Evolutionary conservation across 2,888 invertebrate genomes (phyloP), one percentile per base, ranked within the genome.

Genomic region (Alloscopus bannaensis): DNA sequence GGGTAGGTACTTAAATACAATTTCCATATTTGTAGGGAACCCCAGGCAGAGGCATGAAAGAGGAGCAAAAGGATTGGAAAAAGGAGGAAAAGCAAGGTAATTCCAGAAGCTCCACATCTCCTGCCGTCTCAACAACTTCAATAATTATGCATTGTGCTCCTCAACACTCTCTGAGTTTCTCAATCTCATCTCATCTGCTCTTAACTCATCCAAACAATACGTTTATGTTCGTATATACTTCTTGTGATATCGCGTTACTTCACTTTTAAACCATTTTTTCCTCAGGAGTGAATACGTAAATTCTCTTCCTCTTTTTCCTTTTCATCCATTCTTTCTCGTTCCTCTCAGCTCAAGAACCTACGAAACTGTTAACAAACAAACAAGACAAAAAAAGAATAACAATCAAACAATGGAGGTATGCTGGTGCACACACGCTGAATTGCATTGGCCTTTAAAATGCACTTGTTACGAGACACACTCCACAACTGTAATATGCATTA

Each of bases 81-180:
- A 64, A 64, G 55, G 45, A 52, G 50, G 50, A 2, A 42, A 28
- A 31, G 31, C 31, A 26, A 59, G 68, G 65, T 68, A 76, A 76
- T 76, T 76, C 75, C 75, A 76, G 75, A 76, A 76, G 75, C 75
- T 76, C 36, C 20, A n/a, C 68, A 68, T 76, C 75, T 76, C 75
- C 75, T 76, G 75, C 75, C 47, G 68, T 28, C 68, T 76, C 66
- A 76, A 76, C 75, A 76, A 76, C 75, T 60, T 47, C 20, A 76
- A 76, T 76, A 76, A 76, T 76, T 76, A 76, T 76, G 60, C 75
- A 76, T 76, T 55, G 55, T 72, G 47, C 20, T 55, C 24, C 55
- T 47, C 47, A 47, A 47, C 47, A 47, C 47, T 36, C 50, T 50
- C 42, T 40, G 28, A 6, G 8, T 24, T 52, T 8, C 22, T 55